phyloP scores from a whole-genome alignment of 2,888 invertebrate species.

The Octodonta nipae region DNA sequence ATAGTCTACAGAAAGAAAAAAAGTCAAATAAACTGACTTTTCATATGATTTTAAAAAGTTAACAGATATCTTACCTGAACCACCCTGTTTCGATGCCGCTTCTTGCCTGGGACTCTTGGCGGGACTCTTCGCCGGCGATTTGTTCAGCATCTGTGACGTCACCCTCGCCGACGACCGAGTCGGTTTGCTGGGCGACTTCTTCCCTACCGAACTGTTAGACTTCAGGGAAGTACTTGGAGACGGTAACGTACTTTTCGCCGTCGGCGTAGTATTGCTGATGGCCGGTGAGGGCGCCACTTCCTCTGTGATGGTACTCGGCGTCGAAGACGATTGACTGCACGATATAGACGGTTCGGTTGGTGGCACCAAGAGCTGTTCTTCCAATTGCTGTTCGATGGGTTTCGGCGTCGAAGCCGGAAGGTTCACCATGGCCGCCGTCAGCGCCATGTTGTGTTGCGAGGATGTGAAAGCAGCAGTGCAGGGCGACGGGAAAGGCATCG shows the following conservation, averaged over 20 bases:
- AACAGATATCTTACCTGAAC: too few species aligned
- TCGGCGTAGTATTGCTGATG: conserved; percentile 21
- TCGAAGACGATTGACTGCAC: conserved; percentile 8
- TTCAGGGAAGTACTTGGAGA: conserved; percentile 33
- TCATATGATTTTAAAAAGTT: too few species aligned
- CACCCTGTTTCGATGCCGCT: conserved; percentile 33
- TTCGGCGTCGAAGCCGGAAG: conserved; percentile 30
- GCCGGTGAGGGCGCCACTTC: conserved; percentile 21
- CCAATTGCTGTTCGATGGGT: conserved; percentile 12
- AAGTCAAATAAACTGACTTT: too few species aligned
- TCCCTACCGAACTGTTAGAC: conserved; percentile 33
- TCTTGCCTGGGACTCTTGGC: conserved; percentile 43
- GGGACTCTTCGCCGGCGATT: conserved; percentile 45
- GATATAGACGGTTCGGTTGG: conserved; percentile 8
- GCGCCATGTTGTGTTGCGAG: conserved; percentile 67
- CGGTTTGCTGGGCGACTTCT: conserved; percentile 45
- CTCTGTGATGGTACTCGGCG: conserved; percentile 16
- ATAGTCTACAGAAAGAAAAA: too few species aligned
- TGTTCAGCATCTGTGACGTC: conserved; percentile 45
- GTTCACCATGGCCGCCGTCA: conserved; percentile 69
- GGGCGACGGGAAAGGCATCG: conserved; percentile 39
- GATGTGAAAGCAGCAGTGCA: conserved; percentile 69
- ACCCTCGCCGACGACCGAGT: conserved; percentile 51
- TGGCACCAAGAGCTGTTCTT: conserved; percentile 11
- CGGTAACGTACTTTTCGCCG: conserved; percentile 28